Evolutionary conservation across 1,140 invertebrate genomes (phyloP), one percentile per base, ranked within the genome.

Genomic region (Tetramorium simillimum): DNA sequence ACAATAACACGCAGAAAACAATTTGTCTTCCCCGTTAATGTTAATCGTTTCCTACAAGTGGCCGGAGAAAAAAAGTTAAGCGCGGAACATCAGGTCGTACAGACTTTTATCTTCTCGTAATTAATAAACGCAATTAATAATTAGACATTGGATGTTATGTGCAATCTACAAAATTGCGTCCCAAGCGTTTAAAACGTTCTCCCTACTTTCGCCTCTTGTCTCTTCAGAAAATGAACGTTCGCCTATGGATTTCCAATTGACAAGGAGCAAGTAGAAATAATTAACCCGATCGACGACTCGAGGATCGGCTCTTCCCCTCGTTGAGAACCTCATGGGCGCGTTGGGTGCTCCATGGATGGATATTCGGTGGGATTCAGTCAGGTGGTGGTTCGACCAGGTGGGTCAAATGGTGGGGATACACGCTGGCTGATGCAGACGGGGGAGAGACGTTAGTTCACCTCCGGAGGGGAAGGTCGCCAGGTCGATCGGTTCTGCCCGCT

Each of bases 361-460:
- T 81, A 70, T 91, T 91, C 85, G 85, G 85, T 91, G 82, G 67
- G 81, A 91, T 86, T 86, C 65, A 90, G 88, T 92, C 91, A 92
- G 91, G 91, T 92, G 91, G 91, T 80, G 86, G 91, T 86, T 88
- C 62, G 87, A 81, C 90, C 90, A 90, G 91, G 91, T 90, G 76
- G 88, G 89, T 86, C 60, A 78, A 86, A 28, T 78, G 78, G 91
- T 88, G 91, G 89, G 87, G 82, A 18, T 10, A 78, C 28, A 77
- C 46, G 82, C 78, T 63, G 56, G 76, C 56, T 37, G 65, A 73
- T 76, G 81, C 84, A 21, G 85, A 46, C 90, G 75, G 89, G 72
- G 70, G 76, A 90, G 76, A 90, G 88, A 86, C 90, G 86, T 88
- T 92, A 89, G 88, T 90, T 84, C 85, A 81, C 86, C 65, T 89